Base-by-base conservation (phyloP, 2,797 vertebrate genomes). In the Tragelaphus oryx region DNA sequence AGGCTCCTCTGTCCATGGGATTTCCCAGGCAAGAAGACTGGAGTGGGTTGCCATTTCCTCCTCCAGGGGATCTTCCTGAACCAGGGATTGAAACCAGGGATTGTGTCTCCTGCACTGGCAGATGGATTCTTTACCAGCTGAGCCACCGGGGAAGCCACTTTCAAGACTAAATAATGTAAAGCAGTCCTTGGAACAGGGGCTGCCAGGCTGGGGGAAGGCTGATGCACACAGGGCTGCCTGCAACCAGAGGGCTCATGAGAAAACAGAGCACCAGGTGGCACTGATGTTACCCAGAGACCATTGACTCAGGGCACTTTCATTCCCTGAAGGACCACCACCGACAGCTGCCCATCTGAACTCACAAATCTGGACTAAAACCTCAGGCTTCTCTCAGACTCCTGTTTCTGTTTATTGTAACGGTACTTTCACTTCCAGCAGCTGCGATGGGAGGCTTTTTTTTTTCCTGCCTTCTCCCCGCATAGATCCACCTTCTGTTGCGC, bases 161-260 rank as follows among this genome's bases (percentile, higher is more conserved):
- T 2, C 46, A 76, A 8, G 76, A 20, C 2, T 9, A 6, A 59
- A n/a, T 50, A n/a, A 46, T 6, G 22, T 9, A 26, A 33, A 8
- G 14, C 8, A 0, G 5, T 24, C 22, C 41, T 28, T 4, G 12
- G 82, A 13, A 24, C 13, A 57, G 26, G 41, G 12, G 4, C 59
- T 57, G 59, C 30, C 11, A 22, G 16, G 30, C 24, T n/a, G 10
- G 30, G 22, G 11, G 57, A 37, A 22, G 75, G 18, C 30, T 37
- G n/a, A 4, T 18, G 8, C 30, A 3, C 41, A 46, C 0, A 5
- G 18, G 17, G 30, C 11, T 5, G 3, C 9, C 9, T 3, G 5
- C 6, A 14, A 2, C 0, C 37, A 71, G 26, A 48, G 37, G 4
- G 4, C 5, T 28, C 10, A 0, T 12, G 30, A 75, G 60, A 84